A percentile compares a stretch with the other conserved stretches of the same genome.
Evolutionary conservation across 2,888 invertebrate species (phyloP).

Genomic region (Ectemnius lituratus): DNA sequence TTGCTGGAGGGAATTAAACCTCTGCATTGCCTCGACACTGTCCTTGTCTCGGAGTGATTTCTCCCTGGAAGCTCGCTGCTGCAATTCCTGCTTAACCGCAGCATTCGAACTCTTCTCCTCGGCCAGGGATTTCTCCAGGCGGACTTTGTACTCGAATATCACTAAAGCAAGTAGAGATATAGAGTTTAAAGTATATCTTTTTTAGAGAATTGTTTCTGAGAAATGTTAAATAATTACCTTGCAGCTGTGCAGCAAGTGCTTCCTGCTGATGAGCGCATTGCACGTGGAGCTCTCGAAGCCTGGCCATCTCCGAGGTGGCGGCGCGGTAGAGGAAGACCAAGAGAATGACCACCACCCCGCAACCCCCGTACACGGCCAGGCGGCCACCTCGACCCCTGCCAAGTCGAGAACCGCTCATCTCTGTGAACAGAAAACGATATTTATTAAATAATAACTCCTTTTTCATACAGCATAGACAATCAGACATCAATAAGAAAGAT

Average conservation of each 20-base stretch:
- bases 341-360: slow-evolving; percentile 64
- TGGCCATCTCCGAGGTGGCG: slow-evolving; percentile 72
- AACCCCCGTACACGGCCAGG: slow-evolving; percentile 71
- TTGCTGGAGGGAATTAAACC: slow-evolving; percentile 73
- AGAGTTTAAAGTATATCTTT: not conserved
- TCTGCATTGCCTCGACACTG: slow-evolving; percentile 70
- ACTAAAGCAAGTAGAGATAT: slow-evolving; percentile 59
- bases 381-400: slow-evolving; percentile 75
- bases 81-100: slow-evolving; percentile 72
- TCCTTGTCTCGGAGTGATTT: slow-evolving; percentile 72
- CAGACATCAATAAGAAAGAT: slow-evolving; percentile 1
- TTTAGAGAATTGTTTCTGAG: no score
- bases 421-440: slow-evolving; percentile 49
- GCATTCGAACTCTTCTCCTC: slow-evolving; percentile 75
- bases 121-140: slow-evolving; percentile 72
- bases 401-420: slow-evolving; percentile 75
- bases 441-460: not conserved
- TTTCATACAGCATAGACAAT: not conserved
- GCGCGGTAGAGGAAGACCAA: slow-evolving; percentile 71
- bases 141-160: slow-evolving; percentile 74
- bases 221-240: slow-evolving; percentile 61
- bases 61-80: slow-evolving; percentile 71
- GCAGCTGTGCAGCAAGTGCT: slow-evolving; percentile 72
- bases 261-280: slow-evolving; percentile 74
- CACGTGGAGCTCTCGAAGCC: slow-evolving; percentile 70